phyloP scores from a whole-genome alignment of 2,888 invertebrate genomes.

The Tridacna gigas region DNA sequence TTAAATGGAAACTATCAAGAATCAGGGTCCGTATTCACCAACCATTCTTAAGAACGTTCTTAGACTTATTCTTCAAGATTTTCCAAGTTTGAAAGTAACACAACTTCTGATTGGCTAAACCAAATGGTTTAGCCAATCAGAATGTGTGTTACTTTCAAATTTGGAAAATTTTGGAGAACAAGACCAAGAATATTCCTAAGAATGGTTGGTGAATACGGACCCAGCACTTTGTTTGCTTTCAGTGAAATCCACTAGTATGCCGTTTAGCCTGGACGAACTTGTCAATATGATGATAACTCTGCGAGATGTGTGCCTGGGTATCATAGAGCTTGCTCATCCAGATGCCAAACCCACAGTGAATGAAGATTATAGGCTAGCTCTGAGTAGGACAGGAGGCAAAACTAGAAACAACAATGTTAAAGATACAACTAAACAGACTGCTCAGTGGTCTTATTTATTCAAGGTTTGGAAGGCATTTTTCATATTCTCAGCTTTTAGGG shows the following conservation, averaged over 20 bases:
- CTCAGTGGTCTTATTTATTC: slow-evolving; percentile 91
- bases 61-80: no score
- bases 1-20: no score
- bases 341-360: slow-evolving; percentile 88
- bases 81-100: no score
- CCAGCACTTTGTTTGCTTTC: slow-evolving; percentile 15
- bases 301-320: slow-evolving; percentile 92
- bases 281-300: slow-evolving; percentile 90
- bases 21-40: no score
- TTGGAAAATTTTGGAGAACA: no score
- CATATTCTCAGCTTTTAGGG: background rate
- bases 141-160: no score
- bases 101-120: no score
- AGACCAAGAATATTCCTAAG: no score
- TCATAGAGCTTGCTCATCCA: slow-evolving; percentile 94
- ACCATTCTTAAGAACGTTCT: no score
- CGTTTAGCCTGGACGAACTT: slow-evolving; percentile 91
- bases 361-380: slow-evolving; percentile 88
- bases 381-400: slow-evolving; percentile 78
- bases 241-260: slow-evolving; percentile 85
- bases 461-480: slow-evolving; percentile 86
- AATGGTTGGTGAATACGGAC: no score
- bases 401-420: slow-evolving; percentile 62
- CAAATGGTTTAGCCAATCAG: no score
- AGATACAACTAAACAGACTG: slow-evolving; percentile 87